These are phyloP conservation scores for Hydrozoanthus tunicans DNA, from an alignment of 64 coral and sea anemone species.

Conservation along the genomic window DNA sequence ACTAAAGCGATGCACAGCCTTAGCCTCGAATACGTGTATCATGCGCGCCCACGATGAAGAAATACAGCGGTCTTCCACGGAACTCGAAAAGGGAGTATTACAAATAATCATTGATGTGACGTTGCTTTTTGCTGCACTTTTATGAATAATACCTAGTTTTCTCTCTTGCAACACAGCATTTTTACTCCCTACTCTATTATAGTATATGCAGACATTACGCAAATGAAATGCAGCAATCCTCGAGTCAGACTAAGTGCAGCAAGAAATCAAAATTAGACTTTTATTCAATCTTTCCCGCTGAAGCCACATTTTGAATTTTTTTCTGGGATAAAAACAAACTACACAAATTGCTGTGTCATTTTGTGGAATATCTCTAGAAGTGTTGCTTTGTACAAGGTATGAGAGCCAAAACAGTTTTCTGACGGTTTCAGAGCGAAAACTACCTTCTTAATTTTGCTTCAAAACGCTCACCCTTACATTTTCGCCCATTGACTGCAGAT, in stretches of 20 bases:
- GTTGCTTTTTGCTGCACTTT: constrained; percentile 14
- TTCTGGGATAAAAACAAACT: constrained; percentile 10
- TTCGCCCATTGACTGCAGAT: constrained; percentile 14
- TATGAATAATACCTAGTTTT: constrained; percentile 19
- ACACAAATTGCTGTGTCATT: not conserved
- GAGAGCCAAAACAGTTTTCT: constrained; percentile 24
- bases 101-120: constrained; percentile 8
- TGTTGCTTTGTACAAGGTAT: constrained; percentile 16
- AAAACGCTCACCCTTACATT: constrained; percentile 24
- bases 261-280: constrained; percentile 10
- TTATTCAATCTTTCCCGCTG: constrained; percentile 18
- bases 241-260: not conserved
- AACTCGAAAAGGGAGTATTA: not conserved
- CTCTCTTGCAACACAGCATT: constrained; percentile 9
- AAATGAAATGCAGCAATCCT: constrained; percentile 13
- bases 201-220: constrained; percentile 9
- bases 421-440: constrained; percentile 26
- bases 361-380: constrained; percentile 15
- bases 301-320: constrained; percentile 21
- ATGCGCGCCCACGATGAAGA: too few relatives aligned
- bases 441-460: constrained; percentile 28
- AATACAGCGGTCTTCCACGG: too few relatives aligned
- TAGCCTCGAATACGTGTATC: too few relatives aligned
- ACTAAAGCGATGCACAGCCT: too few relatives aligned
- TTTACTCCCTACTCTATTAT: constrained; percentile 3